phyloP scores from a whole-genome alignment of 2,888 invertebrate species.

The Artemia sinica region DNA sequence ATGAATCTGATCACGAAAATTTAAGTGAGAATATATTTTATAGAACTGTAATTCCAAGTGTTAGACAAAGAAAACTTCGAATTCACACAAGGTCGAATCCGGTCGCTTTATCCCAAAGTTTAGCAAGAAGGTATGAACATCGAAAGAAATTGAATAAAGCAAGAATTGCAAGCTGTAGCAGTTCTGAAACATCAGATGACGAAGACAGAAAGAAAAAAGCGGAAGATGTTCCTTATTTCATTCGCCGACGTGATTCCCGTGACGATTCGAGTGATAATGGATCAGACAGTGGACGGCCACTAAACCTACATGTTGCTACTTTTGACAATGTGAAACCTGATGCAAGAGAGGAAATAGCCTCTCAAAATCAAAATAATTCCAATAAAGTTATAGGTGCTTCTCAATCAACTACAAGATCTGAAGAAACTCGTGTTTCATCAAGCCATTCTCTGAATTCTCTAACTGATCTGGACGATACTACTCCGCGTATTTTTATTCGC shows the following conservation, averaged over 20 bases:
- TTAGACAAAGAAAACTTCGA: slow-evolving; percentile 26
- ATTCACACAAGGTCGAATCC: slow-evolving; percentile 20
- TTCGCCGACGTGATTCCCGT: slow-evolving; percentile 53
- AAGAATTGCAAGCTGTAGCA: slow-evolving; percentile 73
- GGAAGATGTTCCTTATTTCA: slow-evolving; percentile 43
- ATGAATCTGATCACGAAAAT: slow-evolving; percentile 9
- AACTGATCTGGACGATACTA: slow-evolving; percentile 64
- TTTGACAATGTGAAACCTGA: neutral
- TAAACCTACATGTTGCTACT: slow-evolving; percentile 22
- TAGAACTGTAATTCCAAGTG: slow-evolving; percentile 1
- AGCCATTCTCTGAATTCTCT: slow-evolving; percentile 69
- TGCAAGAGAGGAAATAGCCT: slow-evolving; percentile 25
- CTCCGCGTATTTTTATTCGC: slow-evolving; percentile 31
- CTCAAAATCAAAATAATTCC: slow-evolving; percentile 25
- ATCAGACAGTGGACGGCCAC: slow-evolving; percentile 36
- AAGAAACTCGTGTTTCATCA: slow-evolving; percentile 51
- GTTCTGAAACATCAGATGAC: slow-evolving; percentile 75
- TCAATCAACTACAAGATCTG: slow-evolving; percentile 39
- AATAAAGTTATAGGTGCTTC: slow-evolving; percentile 29
- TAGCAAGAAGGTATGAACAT: slow-evolving; percentile 32
- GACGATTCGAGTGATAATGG: slow-evolving; percentile 72
- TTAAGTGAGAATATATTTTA: neutral
- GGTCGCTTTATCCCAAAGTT: slow-evolving; percentile 30
- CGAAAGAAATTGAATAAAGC: slow-evolving; percentile 49
- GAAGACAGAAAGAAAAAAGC: slow-evolving; percentile 60